Conservation (phyloP, 2,797 vertebrate genomes). For the Eurystomus glaucurus region DNA sequence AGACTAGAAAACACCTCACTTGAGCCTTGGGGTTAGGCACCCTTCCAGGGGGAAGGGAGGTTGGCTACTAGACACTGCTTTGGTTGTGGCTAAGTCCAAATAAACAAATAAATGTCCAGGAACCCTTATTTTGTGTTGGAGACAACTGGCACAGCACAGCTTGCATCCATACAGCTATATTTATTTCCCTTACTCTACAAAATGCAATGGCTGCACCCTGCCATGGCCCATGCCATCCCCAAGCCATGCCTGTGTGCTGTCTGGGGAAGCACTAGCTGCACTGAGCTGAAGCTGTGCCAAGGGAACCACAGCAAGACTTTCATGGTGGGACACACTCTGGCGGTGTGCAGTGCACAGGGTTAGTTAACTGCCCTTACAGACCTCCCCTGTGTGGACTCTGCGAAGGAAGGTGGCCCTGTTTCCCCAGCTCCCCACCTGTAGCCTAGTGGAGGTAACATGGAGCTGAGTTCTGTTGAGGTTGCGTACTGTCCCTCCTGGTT, state of each 20-base stretch:
- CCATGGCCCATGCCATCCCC: too few species aligned
- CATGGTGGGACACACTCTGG: neutral
- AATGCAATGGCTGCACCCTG: accelerated
- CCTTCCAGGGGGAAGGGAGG: neutral
- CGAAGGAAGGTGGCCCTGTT: neutral
- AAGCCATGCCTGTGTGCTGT: neutral
- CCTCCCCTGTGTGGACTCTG: neutral
- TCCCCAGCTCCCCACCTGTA: neutral
- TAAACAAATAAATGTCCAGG: neutral
- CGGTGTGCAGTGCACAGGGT: accelerated
- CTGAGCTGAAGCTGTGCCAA: neutral
- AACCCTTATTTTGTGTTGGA: neutral
- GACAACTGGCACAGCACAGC: neutral
- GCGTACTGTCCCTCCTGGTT: neutral
- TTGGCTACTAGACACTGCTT: neutral
- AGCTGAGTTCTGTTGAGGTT: neutral
- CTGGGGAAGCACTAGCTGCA: neutral
- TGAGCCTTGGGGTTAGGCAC: neutral
- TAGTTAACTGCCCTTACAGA: neutral
- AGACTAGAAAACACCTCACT: neutral
- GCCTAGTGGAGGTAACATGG: neutral
- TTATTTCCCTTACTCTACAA: neutral
- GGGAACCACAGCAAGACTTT: neutral
- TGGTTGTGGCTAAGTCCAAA: neutral
- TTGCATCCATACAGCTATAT: neutral